Percentiles rank a stretch among this genome's conserved stretches.
phyloP scores from a whole-genome alignment of 2,797 vertebrate species.

The Molossus molossus region DNA sequence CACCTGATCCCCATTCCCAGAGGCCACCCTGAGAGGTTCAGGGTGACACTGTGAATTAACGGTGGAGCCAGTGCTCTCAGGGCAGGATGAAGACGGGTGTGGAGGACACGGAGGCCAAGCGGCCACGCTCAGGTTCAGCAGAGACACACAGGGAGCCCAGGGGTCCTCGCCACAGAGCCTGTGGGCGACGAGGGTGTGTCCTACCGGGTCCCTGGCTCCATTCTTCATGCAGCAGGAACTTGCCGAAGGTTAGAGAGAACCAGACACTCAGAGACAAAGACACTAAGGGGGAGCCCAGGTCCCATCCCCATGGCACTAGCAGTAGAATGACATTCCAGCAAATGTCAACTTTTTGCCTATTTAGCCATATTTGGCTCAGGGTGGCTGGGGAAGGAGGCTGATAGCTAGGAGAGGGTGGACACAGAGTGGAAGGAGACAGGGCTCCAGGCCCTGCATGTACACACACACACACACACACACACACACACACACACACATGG shows the following conservation, averaged over 20 bases:
- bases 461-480: not conserved
- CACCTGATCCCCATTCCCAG: not conserved
- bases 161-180: not conserved
- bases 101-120: not conserved
- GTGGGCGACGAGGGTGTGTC: not conserved
- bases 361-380: not conserved
- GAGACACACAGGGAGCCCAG: not conserved
- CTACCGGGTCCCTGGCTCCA: not conserved
- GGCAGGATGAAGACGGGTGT: not conserved
- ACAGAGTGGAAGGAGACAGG: not conserved
- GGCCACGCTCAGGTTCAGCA: not conserved
- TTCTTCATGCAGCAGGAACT: not conserved
- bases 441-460: not conserved
- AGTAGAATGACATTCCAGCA: not conserved
- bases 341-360: not conserved
- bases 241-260: not conserved
- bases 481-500: too few species aligned
- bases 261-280: not conserved
- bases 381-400: not conserved
- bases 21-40: not conserved
- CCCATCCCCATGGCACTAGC: not conserved
- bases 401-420: not conserved
- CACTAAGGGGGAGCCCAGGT: too few species aligned
- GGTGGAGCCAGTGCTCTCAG: not conserved
- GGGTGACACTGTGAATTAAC: not conserved